phyloP scores from a whole-genome alignment of 1,140 invertebrate species.

The Cydia amplana region DNA sequence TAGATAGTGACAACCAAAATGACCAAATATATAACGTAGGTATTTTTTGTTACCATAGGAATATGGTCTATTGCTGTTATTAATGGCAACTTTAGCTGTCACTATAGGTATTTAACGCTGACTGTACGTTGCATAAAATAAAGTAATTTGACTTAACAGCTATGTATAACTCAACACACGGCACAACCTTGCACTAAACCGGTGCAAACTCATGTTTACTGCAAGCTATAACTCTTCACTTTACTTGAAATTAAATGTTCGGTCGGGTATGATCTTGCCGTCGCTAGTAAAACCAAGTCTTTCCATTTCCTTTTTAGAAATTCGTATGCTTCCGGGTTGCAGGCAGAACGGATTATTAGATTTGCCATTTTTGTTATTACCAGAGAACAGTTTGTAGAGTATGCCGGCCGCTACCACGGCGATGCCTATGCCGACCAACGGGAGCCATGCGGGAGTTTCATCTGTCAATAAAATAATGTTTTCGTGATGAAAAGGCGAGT shows the following conservation, averaged over 20 bases:
- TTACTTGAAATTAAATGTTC: not conserved
- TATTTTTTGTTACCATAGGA: no score
- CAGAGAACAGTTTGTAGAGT: not conserved
- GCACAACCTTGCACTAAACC: not conserved
- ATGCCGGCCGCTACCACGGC: not conserved
- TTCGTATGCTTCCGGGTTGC: not conserved
- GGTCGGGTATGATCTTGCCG: not conserved
- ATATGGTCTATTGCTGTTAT: no score
- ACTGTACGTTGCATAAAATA: no score
- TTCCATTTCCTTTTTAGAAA: not conserved
- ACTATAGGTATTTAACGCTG: no score
- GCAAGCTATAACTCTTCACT: not conserved
- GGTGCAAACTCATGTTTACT: not conserved
- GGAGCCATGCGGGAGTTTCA: not conserved
- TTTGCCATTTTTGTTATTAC: not conserved
- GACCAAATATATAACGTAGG: no score
- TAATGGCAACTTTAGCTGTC: no score
- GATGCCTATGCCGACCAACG: slow-evolving; percentile 1
- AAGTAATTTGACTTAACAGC: no score
- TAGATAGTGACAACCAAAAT: no score
- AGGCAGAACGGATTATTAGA: not conserved
- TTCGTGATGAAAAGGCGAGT: no score
- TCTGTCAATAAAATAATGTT: not conserved
- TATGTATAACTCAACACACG: not conserved
- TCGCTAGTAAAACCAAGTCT: not conserved